Base-by-base conservation (phyloP, 35 echinoderm and acorn worm genomes). In the Acanthaster planci region DNA sequence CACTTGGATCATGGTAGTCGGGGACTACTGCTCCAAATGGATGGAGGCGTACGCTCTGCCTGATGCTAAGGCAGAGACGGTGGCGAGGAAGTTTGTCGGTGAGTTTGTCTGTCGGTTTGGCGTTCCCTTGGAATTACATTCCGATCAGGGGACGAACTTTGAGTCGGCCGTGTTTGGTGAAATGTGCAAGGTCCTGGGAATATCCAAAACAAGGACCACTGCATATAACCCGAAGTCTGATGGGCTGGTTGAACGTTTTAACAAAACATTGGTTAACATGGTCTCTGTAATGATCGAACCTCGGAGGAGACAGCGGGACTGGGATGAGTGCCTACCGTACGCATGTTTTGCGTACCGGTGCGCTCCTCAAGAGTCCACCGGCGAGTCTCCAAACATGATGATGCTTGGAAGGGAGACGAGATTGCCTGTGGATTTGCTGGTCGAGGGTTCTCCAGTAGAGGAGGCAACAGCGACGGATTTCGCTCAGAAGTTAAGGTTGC, bases 381-480 rank as follows among this genome's bases (percentile, higher is more conserved):
- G 89, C 14, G 67, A 79, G 40, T 82, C 76, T 22, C 89, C 93
- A 39, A 91, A 88, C 58, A 89, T 86, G n/a, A n/a, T n/a, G n/a
- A n/a, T n/a, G n/a, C n/a, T n/a, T n/a, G n/a, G n/a, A n/a, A n/a
- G n/a, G n/a, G 84, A 90, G 32, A 18, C 83, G 0, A 75, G 37
- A 0, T 23, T 87, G 2, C 89, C 93, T 0, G 18, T 94, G 23
- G 83, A 94, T 51, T 54, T 89, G 77, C 30, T 38, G 6, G 18
- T 90, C 34, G 88, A 86, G 31, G 18, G 23, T 14, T 51, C 22
- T 15, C 15, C 15, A 8, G 1, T 21, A 1, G 26, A 76, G 40
- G 15, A 51, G 19, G 78, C 37, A 30, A 55, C 30, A 19, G 51
- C 35, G 27, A 80, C 76, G 21, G 84, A 86, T 34, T 86, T 86